Evolutionary conservation across 2,888 invertebrate genomes (phyloP).

Genomic region (Pilophorus perplexus): DNA sequence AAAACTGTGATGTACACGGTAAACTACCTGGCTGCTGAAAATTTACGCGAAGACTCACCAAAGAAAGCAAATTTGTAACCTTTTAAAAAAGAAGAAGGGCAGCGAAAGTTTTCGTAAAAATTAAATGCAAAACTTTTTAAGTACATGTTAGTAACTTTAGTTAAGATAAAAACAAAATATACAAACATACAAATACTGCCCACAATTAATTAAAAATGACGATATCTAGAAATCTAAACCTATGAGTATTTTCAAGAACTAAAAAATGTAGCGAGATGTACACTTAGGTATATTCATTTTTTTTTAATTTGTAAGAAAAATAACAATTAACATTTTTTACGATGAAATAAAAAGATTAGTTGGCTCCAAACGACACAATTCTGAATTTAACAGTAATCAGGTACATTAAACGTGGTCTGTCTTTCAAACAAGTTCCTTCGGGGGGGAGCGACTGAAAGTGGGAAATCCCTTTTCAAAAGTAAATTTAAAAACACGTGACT

Average conservation of each 20-base stretch:
- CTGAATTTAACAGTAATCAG: slow-evolving; percentile 32
- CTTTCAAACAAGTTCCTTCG: slow-evolving; percentile 22
- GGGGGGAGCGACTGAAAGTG: too few species aligned
- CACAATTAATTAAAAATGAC: slow-evolving; percentile 10
- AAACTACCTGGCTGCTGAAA: too few species aligned
- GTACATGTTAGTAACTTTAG: slow-evolving; percentile 48
- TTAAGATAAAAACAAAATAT: slow-evolving; percentile 34
- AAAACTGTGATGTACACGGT: too few species aligned
- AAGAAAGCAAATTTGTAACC: too few species aligned
- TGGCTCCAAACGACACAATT: slow-evolving; percentile 26
- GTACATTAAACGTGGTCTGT: slow-evolving; percentile 29
- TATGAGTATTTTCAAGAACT: slow-evolving; percentile 36
- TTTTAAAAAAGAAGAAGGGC: too few species aligned
- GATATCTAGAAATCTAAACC: slow-evolving; percentile 10
- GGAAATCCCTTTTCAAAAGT: neutral
- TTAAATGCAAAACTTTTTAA: slow-evolving; percentile 46
- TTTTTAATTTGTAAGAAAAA: too few species aligned
- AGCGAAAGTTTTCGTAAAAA: too few species aligned
- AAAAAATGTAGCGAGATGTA: too few species aligned
- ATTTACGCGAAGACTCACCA: too few species aligned
- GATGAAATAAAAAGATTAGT: slow-evolving; percentile 18
- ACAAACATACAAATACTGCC: slow-evolving; percentile 35
- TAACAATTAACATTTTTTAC: slow-evolving; percentile 2
- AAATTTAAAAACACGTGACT: neutral
- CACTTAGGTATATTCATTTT: too few species aligned